Evolutionary conservation across 1,140 invertebrate genomes (phyloP), one percentile per base, ranked within the genome.

Genomic region (Bombus pyrosoma): DNA sequence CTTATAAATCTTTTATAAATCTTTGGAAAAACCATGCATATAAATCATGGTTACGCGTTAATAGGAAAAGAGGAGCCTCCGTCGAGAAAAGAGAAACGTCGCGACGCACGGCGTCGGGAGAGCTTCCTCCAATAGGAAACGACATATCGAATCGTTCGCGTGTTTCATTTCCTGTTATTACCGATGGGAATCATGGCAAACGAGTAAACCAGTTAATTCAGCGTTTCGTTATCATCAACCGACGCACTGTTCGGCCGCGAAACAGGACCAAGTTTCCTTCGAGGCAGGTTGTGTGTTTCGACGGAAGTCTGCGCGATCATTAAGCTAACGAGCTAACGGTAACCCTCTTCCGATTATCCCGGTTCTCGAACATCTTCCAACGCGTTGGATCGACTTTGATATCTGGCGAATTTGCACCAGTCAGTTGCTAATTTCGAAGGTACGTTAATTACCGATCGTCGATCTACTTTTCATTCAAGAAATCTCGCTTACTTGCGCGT

Each of bases 271-370:
- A 86, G 71, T 72, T 80, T 62, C 64, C 89, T n/a, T 69, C 72
- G 85, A 84, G 74, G 81, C 15, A 2, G 81, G 84, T 87, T 80
- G 77, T 53, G 68, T 72, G 75, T 71, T 78, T 64, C 83, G 64
- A 69, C 86, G 86, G 87, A 90, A 90, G 81, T 85, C 86, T 62
- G 84, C 73, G 73, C 81, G 57, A 86, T 89, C 88, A 91, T 91
- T 89, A 89, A 85, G 86, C 84, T 92, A 92, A 91, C 89, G 87
- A 92, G 89, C 81, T 76, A 9, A 53, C 73, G 80, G 85, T 47
- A 83, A 53, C 18, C 69, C 81, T 59, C 73, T 84, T 83, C 81
- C 73, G 57, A 53, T 79, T 74, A 43, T 47, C 75, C 57, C 59
- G 57, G 78, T 53, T 79, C 47, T 53, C 47, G 47, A 53, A 53